These are phyloP conservation scores for Esperia sulphurella DNA, from an alignment of 2,888 invertebrate species.

Conservation along the genomic window DNA sequence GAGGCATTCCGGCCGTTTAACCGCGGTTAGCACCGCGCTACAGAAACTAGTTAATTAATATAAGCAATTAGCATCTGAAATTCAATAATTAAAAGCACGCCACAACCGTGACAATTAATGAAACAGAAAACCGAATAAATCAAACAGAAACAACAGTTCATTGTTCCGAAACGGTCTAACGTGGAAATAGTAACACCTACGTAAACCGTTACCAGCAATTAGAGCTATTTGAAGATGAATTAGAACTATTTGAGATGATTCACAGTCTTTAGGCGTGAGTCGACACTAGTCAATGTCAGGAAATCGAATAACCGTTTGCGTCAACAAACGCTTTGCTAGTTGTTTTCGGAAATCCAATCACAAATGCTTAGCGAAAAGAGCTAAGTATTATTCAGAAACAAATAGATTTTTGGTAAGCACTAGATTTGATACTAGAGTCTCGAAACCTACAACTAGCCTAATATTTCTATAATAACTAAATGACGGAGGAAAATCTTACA, in stretches of 20 bases:
- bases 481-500: too few species aligned
- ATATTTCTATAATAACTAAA: too few species aligned
- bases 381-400: too few species aligned
- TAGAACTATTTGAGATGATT: not conserved
- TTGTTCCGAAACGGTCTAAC: conserved; percentile 1
- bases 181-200: conserved; percentile 1
- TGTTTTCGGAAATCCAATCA: not conserved
- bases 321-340: not conserved
- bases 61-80: too few species aligned
- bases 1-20: too few species aligned
- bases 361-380: not conserved
- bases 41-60: too few species aligned
- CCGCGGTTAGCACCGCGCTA: too few species aligned
- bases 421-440: too few species aligned
- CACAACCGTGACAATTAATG: not conserved
- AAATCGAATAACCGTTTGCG: not conserved
- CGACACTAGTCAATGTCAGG: not conserved
- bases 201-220: not conserved
- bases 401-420: too few species aligned
- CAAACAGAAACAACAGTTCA: not conserved
- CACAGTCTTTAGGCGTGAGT: not conserved
- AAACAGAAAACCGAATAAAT: not conserved
- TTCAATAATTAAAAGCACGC: not conserved
- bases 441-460: too few species aligned
- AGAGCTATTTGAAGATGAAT: too few species aligned